A percentile compares a stretch with the other conserved stretches of the same genome.
Evolutionary conservation across 2,113 vertebrate species (phyloP).

Genomic region (Blennius ocellaris): DNA sequence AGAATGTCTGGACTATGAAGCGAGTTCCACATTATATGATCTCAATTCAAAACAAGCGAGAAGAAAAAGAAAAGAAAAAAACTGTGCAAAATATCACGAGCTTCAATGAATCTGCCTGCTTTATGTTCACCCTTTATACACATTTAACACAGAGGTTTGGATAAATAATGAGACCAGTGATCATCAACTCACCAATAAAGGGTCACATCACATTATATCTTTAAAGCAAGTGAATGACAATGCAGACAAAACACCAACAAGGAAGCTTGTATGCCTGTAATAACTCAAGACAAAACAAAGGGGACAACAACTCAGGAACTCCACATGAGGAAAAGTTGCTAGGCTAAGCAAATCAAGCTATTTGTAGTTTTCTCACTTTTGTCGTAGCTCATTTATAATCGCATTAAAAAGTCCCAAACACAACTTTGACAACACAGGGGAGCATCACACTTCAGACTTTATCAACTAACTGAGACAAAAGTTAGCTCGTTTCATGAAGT

Average conservation of each 20-base stretch:
- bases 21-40: not conserved
- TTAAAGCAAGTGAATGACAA: not conserved
- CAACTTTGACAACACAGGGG: conserved; percentile 19
- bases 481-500: conserved; percentile 35
- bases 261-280: conserved; percentile 11
- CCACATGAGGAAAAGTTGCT: conserved; percentile 63
- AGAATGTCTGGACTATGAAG: conserved; percentile 24
- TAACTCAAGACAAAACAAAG: conserved; percentile 35
- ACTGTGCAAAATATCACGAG: too few species aligned
- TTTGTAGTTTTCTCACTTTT: conserved; percentile 1
- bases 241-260: not conserved
- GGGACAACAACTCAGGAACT: conserved; percentile 2
- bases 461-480: not conserved
- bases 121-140: conserved; percentile 6
- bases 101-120: conserved; percentile 2
- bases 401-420: not conserved
- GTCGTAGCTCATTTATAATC: not conserved
- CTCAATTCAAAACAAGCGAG: too few species aligned
- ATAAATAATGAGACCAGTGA: not conserved
- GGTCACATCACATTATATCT: not conserved
- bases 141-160: not conserved
- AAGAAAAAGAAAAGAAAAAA: too few species aligned
- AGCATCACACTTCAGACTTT: conserved; percentile 7
- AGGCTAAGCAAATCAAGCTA: conserved; percentile 46
- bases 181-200: not conserved